These are phyloP conservation scores for Acridotheres tristis DNA, from an alignment of 2,797 vertebrate species.

Conservation along the genomic window DNA sequence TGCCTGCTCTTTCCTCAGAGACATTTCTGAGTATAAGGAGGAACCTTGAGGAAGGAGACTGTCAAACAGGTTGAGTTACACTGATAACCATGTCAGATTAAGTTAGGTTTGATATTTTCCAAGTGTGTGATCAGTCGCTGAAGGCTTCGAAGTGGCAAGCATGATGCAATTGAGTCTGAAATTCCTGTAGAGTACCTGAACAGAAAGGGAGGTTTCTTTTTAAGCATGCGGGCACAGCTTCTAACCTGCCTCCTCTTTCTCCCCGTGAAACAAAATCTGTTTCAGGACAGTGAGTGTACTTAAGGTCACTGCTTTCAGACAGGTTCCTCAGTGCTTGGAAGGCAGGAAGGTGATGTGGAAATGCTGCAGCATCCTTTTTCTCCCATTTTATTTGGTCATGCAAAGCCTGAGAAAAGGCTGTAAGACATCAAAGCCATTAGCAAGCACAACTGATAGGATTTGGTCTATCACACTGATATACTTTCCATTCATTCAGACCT, in stretches of 20 bases:
- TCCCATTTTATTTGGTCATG: neutral
- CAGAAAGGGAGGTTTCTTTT: neutral
- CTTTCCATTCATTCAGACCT: neutral
- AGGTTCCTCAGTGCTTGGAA: neutral
- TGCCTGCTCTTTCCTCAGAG: neutral
- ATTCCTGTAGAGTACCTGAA: neutral
- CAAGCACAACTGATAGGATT: neutral
- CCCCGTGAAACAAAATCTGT: neutral
- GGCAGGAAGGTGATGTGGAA: neutral
- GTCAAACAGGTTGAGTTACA: neutral
- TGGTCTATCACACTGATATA: neutral
- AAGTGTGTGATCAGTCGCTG: neutral
- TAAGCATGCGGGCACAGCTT: neutral
- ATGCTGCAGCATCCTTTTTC: neutral
- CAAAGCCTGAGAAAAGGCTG: neutral
- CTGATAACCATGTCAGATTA: neutral
- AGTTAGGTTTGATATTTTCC: conserved; percentile 31
- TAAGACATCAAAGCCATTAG: neutral
- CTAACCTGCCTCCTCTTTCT: neutral
- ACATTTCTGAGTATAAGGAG: neutral
- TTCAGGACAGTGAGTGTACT: neutral
- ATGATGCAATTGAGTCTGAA: neutral
- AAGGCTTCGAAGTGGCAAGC: conserved; percentile 33
- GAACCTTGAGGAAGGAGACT: neutral
- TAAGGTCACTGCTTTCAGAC: neutral